Evolutionary conservation across 2,113 vertebrate genomes (phyloP).

Genomic region (Pelobates fuscus): DNA sequence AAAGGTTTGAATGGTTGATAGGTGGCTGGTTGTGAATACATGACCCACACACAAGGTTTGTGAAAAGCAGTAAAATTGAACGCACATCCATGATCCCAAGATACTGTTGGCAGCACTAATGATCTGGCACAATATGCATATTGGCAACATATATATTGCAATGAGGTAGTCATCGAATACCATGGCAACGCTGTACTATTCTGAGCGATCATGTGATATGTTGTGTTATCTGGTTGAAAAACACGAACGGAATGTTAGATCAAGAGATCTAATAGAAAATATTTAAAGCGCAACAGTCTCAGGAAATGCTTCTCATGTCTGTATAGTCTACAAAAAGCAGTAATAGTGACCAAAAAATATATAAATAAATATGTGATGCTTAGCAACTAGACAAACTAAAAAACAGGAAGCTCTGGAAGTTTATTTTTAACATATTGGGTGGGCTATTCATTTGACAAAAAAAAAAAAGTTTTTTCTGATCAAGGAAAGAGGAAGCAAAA

Average conservation of each 20-base stretch:
- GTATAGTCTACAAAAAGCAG: conserved; percentile 28
- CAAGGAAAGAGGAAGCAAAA: too few species aligned
- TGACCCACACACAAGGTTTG: too few species aligned
- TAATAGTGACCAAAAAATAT: conserved; percentile 28
- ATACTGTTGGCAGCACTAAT: neutral
- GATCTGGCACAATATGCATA: conserved; percentile 4
- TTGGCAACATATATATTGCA: neutral
- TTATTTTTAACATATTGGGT: conserved; percentile 35
- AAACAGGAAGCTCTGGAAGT: conserved; percentile 42
- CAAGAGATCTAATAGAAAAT: conserved; percentile 17
- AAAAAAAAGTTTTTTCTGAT: too few species aligned
- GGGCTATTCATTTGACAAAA: neutral
- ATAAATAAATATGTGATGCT: too few species aligned
- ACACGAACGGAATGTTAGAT: neutral
- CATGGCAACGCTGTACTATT: neutral
- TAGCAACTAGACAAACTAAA: conserved; percentile 18
- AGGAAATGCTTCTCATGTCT: conserved; percentile 32
- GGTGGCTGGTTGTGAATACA: too few species aligned
- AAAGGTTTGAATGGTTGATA: too few species aligned
- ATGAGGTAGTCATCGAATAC: neutral
- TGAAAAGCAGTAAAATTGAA: too few species aligned
- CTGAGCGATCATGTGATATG: neutral
- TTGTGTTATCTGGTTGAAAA: neutral
- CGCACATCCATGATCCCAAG: neutral
- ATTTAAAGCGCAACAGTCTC: conserved; percentile 23